Base-by-base conservation (phyloP, 2,888 invertebrate genomes). In the Girardia tigrina region DNA sequence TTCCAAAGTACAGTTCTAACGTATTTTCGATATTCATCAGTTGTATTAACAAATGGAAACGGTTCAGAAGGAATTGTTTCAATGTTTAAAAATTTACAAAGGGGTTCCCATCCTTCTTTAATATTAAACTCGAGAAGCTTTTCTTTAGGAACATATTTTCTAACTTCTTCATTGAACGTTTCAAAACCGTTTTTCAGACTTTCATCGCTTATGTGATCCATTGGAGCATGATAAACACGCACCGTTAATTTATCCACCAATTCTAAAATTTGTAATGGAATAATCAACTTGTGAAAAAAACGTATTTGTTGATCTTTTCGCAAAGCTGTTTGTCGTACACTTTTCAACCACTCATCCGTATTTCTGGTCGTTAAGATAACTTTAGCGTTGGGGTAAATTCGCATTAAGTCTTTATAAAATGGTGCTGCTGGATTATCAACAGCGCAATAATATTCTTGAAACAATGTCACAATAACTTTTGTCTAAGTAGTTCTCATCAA, bases 61-160 rank as follows among this genome's bases (percentile, higher is more conserved):
- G 75, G 75, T 27, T 70, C 75, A 27, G 75, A 70, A 0, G 76
- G 76, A 20, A 76, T 70, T 0, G 75, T 28, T n/a, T n/a, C n/a
- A 6, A 76, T 4, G 6, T 29, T 26, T 23, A 76, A 69, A 70
- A 76, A 76, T 23, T 76, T 29, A 36, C 76, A 76, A 70, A 76
- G 70, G 8, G 76, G 76, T 29, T 76, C 29, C 76, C 76, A 76
- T 0, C 76, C 76, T 16, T 76, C 76, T 42, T 74, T 74, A n/a
- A 36, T 29, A 12, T 75, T 70, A 26, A 76, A 76, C 16, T 76
- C 29, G 8, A 76, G 28, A 26, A 76, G 29, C 26, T 36, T 23
- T 20, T 75, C 70, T 29, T 69, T 29, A 1, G 76, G 75, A 14
- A 76, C 71, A 8, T 26, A 23, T n/a, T 36, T 14, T 75, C 70